These are phyloP conservation scores for Pocillopora damicornis DNA, from an alignment of 64 coral and sea anemone genomes.

Conservation along the genomic window DNA sequence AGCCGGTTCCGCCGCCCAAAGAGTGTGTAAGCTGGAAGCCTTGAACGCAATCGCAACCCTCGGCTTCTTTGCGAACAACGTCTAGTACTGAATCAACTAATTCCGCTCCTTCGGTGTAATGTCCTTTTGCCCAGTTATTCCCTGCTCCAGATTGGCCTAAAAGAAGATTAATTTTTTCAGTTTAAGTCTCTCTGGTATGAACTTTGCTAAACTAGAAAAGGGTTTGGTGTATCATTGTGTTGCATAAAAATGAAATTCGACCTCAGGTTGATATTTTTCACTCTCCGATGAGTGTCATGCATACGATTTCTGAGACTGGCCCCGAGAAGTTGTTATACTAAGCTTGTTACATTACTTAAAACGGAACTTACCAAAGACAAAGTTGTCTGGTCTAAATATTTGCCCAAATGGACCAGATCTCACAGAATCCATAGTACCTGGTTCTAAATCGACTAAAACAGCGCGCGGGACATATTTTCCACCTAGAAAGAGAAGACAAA, in stretches of 20 bases:
- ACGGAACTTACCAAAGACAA: slow-evolving; percentile 71
- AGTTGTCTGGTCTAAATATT: slow-evolving; percentile 82
- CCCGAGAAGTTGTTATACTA: too few species aligned
- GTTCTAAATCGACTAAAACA: slow-evolving; percentile 77
- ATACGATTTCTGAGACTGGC: too few species aligned
- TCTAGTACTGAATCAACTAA: slow-evolving; percentile 79
- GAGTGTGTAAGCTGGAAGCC: slow-evolving; percentile 87
- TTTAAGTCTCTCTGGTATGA: not conserved
- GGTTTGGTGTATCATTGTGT: too few species aligned
- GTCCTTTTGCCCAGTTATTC: slow-evolving; percentile 88
- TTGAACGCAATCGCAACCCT: slow-evolving; percentile 82
- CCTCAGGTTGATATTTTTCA: too few species aligned
- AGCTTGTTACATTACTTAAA: not conserved
- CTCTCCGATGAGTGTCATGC: too few species aligned
- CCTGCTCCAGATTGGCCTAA: slow-evolving; percentile 80
- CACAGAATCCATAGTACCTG: slow-evolving; percentile 88
- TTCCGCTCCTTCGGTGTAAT: slow-evolving; percentile 87
- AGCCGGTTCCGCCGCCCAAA: slow-evolving; percentile 75
- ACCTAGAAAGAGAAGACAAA: slow-evolving; percentile 36
- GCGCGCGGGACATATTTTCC: slow-evolving; percentile 83
- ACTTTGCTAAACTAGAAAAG: too few species aligned
- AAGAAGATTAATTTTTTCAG: not conserved
- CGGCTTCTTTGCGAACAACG: slow-evolving; percentile 76
- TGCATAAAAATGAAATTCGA: too few species aligned
- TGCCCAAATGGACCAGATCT: slow-evolving; percentile 80